These are phyloP conservation scores for Microctonus hyperodae DNA, from an alignment of 2,888 invertebrate genomes.

Conservation along the genomic window DNA sequence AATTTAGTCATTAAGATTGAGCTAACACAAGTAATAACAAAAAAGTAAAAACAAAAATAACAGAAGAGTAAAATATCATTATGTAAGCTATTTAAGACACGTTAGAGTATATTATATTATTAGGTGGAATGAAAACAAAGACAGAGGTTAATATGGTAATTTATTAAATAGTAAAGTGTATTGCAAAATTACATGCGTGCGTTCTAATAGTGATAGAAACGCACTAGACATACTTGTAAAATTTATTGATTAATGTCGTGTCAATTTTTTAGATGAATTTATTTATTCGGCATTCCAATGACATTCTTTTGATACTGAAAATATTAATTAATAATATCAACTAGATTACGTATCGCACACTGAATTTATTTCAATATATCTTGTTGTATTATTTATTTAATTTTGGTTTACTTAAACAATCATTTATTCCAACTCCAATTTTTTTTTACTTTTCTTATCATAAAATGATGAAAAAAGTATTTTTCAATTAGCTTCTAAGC, in stretches of 20 bases:
- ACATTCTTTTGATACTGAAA: conserved; percentile 28
- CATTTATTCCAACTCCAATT: too few relatives aligned
- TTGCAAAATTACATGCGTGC: background rate
- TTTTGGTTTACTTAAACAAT: too few relatives aligned
- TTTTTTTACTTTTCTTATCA: background rate
- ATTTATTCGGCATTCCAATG: background rate
- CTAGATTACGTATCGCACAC: background rate
- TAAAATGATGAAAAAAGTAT: background rate
- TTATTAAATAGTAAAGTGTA: background rate
- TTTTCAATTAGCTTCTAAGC: background rate
- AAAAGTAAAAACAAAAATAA: background rate
- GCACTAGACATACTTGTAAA: background rate
- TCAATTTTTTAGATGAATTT: background rate
- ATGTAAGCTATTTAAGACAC: background rate
- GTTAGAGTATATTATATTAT: background rate
- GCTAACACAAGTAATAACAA: conserved; percentile 4
- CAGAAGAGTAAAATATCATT: conserved; percentile 13
- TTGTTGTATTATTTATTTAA: background rate
- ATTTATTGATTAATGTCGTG: background rate
- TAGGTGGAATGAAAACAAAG: background rate
- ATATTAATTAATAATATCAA: background rate
- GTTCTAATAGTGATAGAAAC: background rate
- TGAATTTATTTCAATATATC: background rate
- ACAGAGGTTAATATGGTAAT: background rate
- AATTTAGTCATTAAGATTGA: conserved; percentile 31